These are phyloP conservation scores for Lysiphlebus fabarum DNA, from an alignment of 1,140 invertebrate species.

Conservation along the genomic window DNA sequence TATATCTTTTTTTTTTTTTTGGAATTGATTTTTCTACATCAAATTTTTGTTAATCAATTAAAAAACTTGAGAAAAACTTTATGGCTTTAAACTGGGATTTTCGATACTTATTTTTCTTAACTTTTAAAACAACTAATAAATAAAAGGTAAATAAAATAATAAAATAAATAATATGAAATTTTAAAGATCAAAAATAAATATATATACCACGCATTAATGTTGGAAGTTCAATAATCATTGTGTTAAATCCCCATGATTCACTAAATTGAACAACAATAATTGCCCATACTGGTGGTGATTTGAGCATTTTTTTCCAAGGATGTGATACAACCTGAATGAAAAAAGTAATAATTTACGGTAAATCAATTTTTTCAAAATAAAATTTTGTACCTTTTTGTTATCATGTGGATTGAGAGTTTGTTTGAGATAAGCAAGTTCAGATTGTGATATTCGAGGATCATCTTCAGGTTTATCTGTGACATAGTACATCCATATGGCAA, in stretches of 20 bases:
- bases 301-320: constrained; percentile 79
- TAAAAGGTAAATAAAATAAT: no score
- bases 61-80: no score
- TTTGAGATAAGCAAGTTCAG: constrained; percentile 77
- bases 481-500: constrained; percentile 65
- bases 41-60: no score
- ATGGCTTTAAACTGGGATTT: no score
- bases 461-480: constrained; percentile 74
- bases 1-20: no score
- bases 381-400: constrained; percentile 26
- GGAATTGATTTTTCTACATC: no score
- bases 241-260: constrained; percentile 96
- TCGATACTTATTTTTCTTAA: no score
- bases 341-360: not conserved
- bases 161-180: not conserved
- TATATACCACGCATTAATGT: constrained; percentile 80
- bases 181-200: not conserved
- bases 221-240: constrained; percentile 83
- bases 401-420: constrained; percentile 32
- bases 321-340: constrained; percentile 55
- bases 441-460: constrained; percentile 69
- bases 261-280: constrained; percentile 87
- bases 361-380: not conserved
- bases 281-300: constrained; percentile 83
- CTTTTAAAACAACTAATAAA: no score